Base-by-base conservation (phyloP, 2,113 vertebrate species). In the Hypocryptadius cinnamomeus region DNA sequence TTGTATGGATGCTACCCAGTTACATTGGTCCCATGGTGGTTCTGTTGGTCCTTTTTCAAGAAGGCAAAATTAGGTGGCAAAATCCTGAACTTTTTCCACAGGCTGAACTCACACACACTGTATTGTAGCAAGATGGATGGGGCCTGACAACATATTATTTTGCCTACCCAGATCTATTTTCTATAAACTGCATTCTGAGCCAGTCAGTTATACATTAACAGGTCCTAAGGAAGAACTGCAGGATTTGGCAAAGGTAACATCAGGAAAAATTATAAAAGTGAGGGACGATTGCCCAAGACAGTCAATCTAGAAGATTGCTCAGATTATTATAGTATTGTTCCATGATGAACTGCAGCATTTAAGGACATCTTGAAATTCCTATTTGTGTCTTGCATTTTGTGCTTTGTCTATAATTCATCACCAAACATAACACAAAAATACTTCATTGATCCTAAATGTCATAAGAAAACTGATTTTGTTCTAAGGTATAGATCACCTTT, bases 261-360 rank as follows among this genome's bases (percentile, higher is more conserved):
- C 77, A 92, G 90, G 76, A n/a, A 64, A 95, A 92, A 85, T 94
- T 56, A 91, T 35, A 87, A 95, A 94, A 92, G 61, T 80, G 65
- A 94, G 83, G 87, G 92, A 82, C 65, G 10, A 93, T 89, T 81
- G 77, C 84, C 92, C 70, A 42, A 92, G 70, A 93, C 21, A 81
- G 59, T 91, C 89, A 94, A 47, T 92, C 91, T 53, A 91, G 93
- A 95, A 95, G 92, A 90, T 79, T 95, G 78, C 78, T 94, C 60
- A 79, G 90, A 31, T 92, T 94, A 87, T 81, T 92, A 66, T 23
- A 95, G 89, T 21, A 78, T 10, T 91, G 90, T 92, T 93, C 93
- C 65, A 73, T 92, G 92, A 86, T 56, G 81, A 96, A 96, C 68
- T 94, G 87, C 95, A 97, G 94, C 85, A 95, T 97, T 95, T 85